Evolutionary conservation across 2,797 vertebrate genomes (phyloP), one percentile per base, ranked within the genome.

Genomic region (Brachyrhaphis roseni): DNA sequence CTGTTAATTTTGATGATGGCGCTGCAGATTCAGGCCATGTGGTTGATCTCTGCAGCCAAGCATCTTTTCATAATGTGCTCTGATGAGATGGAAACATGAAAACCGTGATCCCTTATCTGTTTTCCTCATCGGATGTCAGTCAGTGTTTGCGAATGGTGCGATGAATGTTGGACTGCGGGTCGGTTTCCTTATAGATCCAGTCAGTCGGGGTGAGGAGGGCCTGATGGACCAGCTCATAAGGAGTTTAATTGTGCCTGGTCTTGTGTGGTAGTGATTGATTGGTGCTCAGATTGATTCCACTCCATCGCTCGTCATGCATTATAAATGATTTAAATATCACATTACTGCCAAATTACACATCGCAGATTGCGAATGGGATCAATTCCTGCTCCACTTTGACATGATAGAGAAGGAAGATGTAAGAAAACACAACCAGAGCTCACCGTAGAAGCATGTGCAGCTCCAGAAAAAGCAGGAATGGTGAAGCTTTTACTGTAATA

Each of bases 281-380:
- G 46, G 84, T 80, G 80, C 85, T 87, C 84, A 82, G 82, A 86
- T 82, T 89, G 88, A 88, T 88, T 89, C 82, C 82, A 80, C 84
- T 81, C 77, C 77, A 85, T 81, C 78, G 77, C 66, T 51, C 70
- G 51, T 82, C 81, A 87, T 90, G 82, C 78, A 92, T 91, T 89
- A 89, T 91, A 81, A 89, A 89, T 90, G 85, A 79, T 77, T 86
- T 64, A 83, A 90, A 91, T 92, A 91, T 91, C 92, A 89, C 77
- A 86, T 90, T 90, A 89, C 84, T 75, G 79, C 84, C 80, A 84
- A 85, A 83, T 86, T 86, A 89, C 79, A 88, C 78, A 88, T 87
- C 74, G 78, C 70, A 90, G 80, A 80, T 57, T 62, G 84, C 87
- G 79, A 81, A 77, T 72, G 75, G 82, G 87, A 91, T 89, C 87